phyloP scores from a whole-genome alignment of 2,113 vertebrate genomes.

The Atlantisia rogersi region DNA sequence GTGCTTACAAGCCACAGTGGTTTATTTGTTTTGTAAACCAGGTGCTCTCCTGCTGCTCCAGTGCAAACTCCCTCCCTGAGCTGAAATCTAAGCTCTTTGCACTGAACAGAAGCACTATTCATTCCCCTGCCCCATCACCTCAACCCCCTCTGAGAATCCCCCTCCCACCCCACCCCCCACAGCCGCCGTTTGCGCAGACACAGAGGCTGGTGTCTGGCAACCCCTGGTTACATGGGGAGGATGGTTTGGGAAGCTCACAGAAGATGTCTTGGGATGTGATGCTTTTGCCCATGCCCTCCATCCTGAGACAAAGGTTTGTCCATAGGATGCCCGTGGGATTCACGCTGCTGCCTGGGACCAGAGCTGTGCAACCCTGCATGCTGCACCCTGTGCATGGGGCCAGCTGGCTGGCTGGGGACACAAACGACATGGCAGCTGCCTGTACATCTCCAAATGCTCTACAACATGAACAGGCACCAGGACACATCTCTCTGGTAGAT shows the following conservation, averaged over 20 bases:
- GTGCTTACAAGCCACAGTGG: background rate
- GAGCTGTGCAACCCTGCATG: accelerated
- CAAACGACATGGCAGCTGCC: background rate
- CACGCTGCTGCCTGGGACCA: accelerated
- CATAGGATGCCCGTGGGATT: accelerated
- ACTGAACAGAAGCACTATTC: background rate
- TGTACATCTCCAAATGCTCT: background rate
- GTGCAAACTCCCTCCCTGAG: background rate
- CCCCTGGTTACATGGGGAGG: accelerated
- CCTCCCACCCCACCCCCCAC: accelerated
- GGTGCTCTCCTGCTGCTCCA: background rate
- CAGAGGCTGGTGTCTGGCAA: background rate
- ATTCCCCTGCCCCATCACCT: background rate
- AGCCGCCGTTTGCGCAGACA: accelerated
- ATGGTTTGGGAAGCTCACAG: accelerated
- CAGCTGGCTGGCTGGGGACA: background rate
- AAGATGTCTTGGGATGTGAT: background rate
- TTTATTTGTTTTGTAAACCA: constrained; percentile 31
- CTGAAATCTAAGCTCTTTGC: background rate
- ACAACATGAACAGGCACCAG: accelerated
- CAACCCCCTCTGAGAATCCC: background rate
- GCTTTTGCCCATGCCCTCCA: background rate
- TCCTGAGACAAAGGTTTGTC: background rate
- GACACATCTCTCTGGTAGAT: background rate
- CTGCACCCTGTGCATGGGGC: accelerated